These are phyloP conservation scores for Diarsia mendica DNA, from an alignment of 2,888 invertebrate species.

Conservation along the genomic window DNA sequence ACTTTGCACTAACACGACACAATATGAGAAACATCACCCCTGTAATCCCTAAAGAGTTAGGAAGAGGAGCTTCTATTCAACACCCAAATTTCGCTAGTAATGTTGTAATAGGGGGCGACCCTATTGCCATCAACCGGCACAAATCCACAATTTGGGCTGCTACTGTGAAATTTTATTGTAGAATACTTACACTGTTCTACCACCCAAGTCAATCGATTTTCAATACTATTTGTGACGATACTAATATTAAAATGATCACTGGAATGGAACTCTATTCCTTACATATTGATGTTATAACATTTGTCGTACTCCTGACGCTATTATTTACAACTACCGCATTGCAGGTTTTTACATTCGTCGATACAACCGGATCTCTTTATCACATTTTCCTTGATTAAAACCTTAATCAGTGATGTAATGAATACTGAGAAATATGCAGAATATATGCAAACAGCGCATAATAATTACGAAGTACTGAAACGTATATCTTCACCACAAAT, in stretches of 20 bases:
- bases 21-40: not conserved
- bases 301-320: not conserved
- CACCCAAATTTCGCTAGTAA: not conserved
- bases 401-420: slow-evolving; percentile 7
- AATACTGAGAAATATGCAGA: not conserved
- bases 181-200: not conserved
- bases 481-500: slow-evolving; percentile 17
- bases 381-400: not conserved
- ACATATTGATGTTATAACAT: not conserved
- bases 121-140: not conserved
- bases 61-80: not conserved
- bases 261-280: not conserved
- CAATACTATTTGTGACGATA: too few species aligned
- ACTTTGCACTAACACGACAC: not conserved
- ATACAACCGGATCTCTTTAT: slow-evolving; percentile 10
- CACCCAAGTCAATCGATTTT: not conserved
- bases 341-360: not conserved
- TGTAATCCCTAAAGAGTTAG: not conserved
- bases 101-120: not conserved
- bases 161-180: not conserved
- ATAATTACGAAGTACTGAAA: not conserved
- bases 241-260: not conserved
- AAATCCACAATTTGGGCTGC: not conserved
- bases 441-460: not conserved
- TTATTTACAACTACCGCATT: not conserved